Base-by-base conservation (phyloP, 2,113 vertebrate species). In the Meriones unguiculatus region DNA sequence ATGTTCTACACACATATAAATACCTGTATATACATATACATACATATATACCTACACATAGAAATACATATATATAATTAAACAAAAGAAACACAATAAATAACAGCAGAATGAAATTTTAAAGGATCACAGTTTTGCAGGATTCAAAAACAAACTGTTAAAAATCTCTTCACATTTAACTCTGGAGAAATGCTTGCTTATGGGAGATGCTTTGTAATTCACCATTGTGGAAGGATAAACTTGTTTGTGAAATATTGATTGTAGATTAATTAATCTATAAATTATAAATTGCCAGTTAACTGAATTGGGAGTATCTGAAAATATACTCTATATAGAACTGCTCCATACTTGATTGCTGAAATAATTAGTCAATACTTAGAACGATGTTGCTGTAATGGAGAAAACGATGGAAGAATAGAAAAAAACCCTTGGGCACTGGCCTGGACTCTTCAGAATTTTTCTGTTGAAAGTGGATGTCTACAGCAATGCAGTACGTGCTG, bases 101-200 rank as follows among this genome's bases (percentile, higher is more conserved):
- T 46, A 92, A 35, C 30, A 46, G 24, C 12, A 85, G 93, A 80
- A 75, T 54, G 24, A 87, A 96, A 24, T 78, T 87, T 93, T 54
- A n/a, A 94, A 94, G 64, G 52, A 94, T 95, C 82, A 73, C 32
- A 46, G 82, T 95, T 95, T 97, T 57, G 41, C 94, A 82, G 91
- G 35, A 65, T 85, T 93, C 35, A 59, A 82, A 96, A 91, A 20
- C 76, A 84, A 87, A 81, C 84, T 67, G 73, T 90, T 78, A 41
- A 52, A 81, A 24, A 12, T 82, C 67, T 95, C 38, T 80, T 32
- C n/a, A 38, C 76, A 25, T 64, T 88, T 84, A 72, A 87, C 30
- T 77, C 57, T 75, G 52, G 72, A 90, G 28, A 87, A 38, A 77
- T 6, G 35, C 52, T 89, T 87, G 18, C 67, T 77, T 70, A 52